Conservation (phyloP, 2,888 invertebrate species). For the Hypercompe scribonia region DNA sequence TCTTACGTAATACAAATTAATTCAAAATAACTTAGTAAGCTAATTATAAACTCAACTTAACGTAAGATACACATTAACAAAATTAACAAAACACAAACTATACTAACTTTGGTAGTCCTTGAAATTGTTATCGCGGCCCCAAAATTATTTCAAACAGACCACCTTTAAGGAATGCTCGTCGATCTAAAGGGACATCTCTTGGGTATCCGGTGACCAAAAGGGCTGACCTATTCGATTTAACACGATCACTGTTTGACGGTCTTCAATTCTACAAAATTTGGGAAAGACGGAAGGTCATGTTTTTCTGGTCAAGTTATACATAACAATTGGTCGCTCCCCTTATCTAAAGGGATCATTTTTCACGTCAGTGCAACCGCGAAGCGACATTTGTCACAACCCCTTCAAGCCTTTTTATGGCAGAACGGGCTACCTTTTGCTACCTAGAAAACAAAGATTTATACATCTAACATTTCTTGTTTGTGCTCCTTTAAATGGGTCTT, state of each 20-base stretch:
- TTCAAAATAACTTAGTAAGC: background rate
- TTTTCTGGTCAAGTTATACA: conserved; percentile 64
- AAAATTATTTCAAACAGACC: conserved; percentile 68
- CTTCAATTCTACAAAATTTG: background rate
- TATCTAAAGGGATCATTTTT: conserved; percentile 83
- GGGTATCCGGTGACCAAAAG: conserved; percentile 48
- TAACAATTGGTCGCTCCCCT: conserved; percentile 78
- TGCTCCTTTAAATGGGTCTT: conserved; percentile 48
- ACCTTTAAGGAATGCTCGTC: conserved; percentile 56
- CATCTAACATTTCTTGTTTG: conserved; percentile 48
- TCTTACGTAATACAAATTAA: background rate
- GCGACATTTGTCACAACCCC: conserved; percentile 80
- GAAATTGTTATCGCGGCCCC: conserved; percentile 48
- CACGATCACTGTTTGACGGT: conserved; percentile 1
- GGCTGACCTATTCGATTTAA: conserved; percentile 41
- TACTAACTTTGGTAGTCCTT: conserved; percentile 33
- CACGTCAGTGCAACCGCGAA: conserved; percentile 78
- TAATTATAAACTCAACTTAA: background rate
- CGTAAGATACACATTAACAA: conserved; percentile 6
- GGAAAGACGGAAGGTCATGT: conserved; percentile 47
- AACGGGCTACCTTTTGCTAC: conserved; percentile 63
- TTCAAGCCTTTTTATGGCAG: conserved; percentile 75
- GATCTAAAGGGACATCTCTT: conserved; percentile 61
- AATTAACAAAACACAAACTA: conserved; percentile 23
- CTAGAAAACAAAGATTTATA: conserved; percentile 71